Base-by-base conservation (phyloP, 2,888 invertebrate species). In the Dolomedes plantarius region DNA sequence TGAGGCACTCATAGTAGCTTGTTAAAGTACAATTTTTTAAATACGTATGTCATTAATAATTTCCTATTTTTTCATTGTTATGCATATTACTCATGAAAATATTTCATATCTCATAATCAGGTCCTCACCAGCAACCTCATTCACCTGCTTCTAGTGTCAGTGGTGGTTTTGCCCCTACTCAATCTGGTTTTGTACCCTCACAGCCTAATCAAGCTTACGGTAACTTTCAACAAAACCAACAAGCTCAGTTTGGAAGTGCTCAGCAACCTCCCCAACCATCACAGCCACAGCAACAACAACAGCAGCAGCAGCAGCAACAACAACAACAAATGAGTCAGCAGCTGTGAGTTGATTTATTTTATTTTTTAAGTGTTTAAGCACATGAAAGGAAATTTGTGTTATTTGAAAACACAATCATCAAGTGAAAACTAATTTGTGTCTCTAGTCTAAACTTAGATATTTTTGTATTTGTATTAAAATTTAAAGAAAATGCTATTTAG, bases 211-310 rank as follows among this genome's bases (percentile, higher is more conserved):
- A 68, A 46, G 36, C 41, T 6, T 79, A 85, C 28, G 87, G 83
- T 11, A 80, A 50, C 46, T 87, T 76, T 65, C 79, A 75, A 28
- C 87, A 86, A 41, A 81, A 77, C 16, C 76, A 77, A 39, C 88
- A 86, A 16, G 72, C 62, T 19, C 88, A 88, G 67, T 77, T 64
- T 50, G 74, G 73, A 23, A 23, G 23, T 23, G 19, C 56, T 5
- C 64, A 65, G 75, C 75, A 62, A 64, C 64, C 86, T 23, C 27
- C 64, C 27, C 75, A 62, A 71, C 29, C 50, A 31, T 73, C 78
- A 19, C 31, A n/a, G 7, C 36, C 19, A 62, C 74, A 50, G 11
- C 73, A 50, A 19, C 83, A 62, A 19, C 82, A 71, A 19, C 85
- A 78, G 62, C 69, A 39, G 41, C 71, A 39, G 41, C 71, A 71